Percentiles rank a stretch among this genome's conserved stretches.
phyloP scores from a whole-genome alignment of 2,113 vertebrate species.

The Podarcis raffonei region DNA sequence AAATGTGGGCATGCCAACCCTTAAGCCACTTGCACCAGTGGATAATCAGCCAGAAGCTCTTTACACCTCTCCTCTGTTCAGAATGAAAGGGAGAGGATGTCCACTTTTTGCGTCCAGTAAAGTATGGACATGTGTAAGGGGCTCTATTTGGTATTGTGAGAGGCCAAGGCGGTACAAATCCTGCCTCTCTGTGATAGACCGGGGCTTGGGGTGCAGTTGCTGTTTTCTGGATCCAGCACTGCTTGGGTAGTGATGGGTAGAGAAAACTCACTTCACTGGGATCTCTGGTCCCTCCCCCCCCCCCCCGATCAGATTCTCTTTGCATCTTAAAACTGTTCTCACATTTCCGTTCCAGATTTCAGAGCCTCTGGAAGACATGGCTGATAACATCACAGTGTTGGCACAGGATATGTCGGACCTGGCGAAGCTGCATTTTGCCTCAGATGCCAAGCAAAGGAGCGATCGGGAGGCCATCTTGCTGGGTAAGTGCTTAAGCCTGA shows the following conservation, averaged over 20 bases:
- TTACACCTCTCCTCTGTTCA: no score
- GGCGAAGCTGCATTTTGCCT: background rate
- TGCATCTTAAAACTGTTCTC: background rate
- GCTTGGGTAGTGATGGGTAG: background rate
- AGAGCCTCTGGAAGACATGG: background rate
- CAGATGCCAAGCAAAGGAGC: background rate
- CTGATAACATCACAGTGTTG: background rate
- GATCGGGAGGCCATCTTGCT: background rate
- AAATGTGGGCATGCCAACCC: no score
- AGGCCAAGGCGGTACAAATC: no score
- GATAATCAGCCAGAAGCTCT: no score
- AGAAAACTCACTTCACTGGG: background rate
- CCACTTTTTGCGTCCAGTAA: no score
- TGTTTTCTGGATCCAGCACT: background rate
- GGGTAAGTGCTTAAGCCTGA: background rate
- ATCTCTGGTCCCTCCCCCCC: background rate
- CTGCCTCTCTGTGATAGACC: background rate
- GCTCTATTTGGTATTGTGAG: no score
- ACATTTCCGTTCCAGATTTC: background rate
- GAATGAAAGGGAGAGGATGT: no score
- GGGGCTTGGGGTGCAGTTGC: background rate
- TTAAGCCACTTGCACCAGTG: no score
- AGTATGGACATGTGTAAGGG: no score
- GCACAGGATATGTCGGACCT: background rate
- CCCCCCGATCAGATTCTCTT: no score